Evolutionary conservation across 2,888 invertebrate genomes (phyloP).

Genomic region (Operophtera brumata): DNA sequence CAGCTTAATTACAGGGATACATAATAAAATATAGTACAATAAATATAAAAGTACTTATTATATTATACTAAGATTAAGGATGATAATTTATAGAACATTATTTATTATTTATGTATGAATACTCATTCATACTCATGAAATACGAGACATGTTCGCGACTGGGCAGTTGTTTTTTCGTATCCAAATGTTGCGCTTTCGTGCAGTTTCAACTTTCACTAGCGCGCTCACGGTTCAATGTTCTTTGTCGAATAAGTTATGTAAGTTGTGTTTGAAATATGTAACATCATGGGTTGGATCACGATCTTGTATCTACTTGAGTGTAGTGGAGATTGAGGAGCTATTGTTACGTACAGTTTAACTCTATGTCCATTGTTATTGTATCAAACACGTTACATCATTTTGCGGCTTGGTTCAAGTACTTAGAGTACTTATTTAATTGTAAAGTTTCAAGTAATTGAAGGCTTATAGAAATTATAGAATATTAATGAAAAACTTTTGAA

Average conservation of each 20-base stretch:
- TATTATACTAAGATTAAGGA: too few relatives aligned
- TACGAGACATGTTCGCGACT: background rate
- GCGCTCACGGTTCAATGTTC: constrained; percentile 31
- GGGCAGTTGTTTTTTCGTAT: constrained; percentile 34
- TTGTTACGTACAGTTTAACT: background rate
- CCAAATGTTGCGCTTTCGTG: constrained; percentile 50
- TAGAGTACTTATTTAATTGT: too few relatives aligned
- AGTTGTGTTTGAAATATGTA: constrained; percentile 10
- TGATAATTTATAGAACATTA: too few relatives aligned
- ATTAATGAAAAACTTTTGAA: too few relatives aligned
- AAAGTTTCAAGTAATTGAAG: too few relatives aligned
- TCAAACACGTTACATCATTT: too few relatives aligned
- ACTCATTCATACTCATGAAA: background rate
- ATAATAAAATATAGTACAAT: too few relatives aligned
- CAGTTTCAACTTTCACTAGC: constrained; percentile 55
- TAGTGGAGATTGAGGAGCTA: background rate
- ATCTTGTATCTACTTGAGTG: background rate
- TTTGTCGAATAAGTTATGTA: constrained; percentile 23
- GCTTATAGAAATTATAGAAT: too few relatives aligned
- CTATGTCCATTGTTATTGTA: background rate
- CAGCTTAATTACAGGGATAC: too few relatives aligned
- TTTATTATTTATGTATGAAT: too few relatives aligned
- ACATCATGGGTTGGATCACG: background rate
- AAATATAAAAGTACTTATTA: too few relatives aligned
- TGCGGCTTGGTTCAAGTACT: too few relatives aligned